Base-by-base conservation (phyloP, 2,797 vertebrate species). In the Limosa lapponica region DNA sequence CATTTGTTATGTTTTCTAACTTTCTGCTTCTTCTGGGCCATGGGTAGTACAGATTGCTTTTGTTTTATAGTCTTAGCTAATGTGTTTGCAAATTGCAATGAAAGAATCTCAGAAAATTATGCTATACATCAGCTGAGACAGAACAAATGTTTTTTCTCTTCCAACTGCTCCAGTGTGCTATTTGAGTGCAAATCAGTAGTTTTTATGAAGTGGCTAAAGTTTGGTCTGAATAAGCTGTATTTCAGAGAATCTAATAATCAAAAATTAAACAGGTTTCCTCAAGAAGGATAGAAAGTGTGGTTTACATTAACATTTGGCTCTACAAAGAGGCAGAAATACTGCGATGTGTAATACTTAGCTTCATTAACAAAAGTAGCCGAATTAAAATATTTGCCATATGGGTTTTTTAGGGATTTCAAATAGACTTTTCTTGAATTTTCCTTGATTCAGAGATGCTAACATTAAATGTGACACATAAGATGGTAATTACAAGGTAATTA, bases 31-130 rank as follows among this genome's bases (percentile, higher is more conserved):
- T 96, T 93, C 62, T 95, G 85, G 83, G 70, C 91, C 91, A 95
- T 28, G 85, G 79, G 48, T 95, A 96, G 86, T 88, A 34, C 90
- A 96, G 87, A 94, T 95, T 97, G 90, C 72, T 98, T 98, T 97
- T 98, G 87, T 95, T 97, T 98, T 96, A 96, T 95, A 94, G 94
- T 66, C 85, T 96, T 94, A 96, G 95, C 94, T 98, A 98, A 97
- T 97, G 95, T 89, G 87, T 96, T 97, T 98, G 90, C 96, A 98
- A 97, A 98, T 95, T 96, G 89, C 94, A 61, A 62, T 93, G 94
- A 94, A 96, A 93, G 92, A 97, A 74, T 91, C 87, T 94, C 51
- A 93, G 96, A 93, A 98, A 98, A 98, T 98, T 97, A 83, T 9
- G 7, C 91, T 93, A 96, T 97, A 96, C 59, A 97, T 98, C 96